A percentile compares a stretch with the other conserved stretches of the same genome.
Conservation (phyloP, 2,888 invertebrate genomes). For the Lutraria lutraria region DNA sequence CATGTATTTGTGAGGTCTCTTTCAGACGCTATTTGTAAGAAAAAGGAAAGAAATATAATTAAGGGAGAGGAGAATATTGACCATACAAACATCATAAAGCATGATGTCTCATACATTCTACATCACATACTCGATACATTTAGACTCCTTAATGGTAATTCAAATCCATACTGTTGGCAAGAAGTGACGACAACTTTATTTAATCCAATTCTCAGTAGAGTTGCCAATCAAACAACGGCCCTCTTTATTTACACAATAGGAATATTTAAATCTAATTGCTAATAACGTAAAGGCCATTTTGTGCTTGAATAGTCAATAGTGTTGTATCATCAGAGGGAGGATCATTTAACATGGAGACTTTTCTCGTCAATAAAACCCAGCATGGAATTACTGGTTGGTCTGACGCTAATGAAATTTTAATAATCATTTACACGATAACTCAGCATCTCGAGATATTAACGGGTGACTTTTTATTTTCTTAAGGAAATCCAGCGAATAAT, state of each 20-base stretch:
- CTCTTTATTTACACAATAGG: conserved; percentile 72
- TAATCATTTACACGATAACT: conserved; percentile 70
- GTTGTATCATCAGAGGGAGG: conserved; percentile 61
- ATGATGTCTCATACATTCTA: neutral
- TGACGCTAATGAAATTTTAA: conserved; percentile 80
- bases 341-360: conserved; percentile 52
- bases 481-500: conserved; percentile 56
- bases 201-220: conserved; percentile 43
- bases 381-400: conserved; percentile 69
- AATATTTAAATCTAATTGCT: conserved; percentile 80
- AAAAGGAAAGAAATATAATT: neutral
- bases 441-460: conserved; percentile 57
- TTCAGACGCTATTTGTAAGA: neutral
- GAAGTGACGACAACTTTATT: conserved; percentile 52
- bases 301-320: conserved; percentile 70
- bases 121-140: conserved; percentile 7
- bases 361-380: conserved; percentile 70
- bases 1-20: neutral
- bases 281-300: conserved; percentile 68
- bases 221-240: conserved; percentile 41
- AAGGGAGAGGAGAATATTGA: neutral
- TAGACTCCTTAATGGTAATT: conserved; percentile 26
- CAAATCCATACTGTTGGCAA: conserved; percentile 29
- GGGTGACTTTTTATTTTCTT: conserved; percentile 60
- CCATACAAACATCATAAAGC: conserved; percentile 5